A percentile compares a stretch with the other conserved stretches of the same genome.
phyloP scores from a whole-genome alignment of 1,140 invertebrate species.

The Monochamus saltuarius region DNA sequence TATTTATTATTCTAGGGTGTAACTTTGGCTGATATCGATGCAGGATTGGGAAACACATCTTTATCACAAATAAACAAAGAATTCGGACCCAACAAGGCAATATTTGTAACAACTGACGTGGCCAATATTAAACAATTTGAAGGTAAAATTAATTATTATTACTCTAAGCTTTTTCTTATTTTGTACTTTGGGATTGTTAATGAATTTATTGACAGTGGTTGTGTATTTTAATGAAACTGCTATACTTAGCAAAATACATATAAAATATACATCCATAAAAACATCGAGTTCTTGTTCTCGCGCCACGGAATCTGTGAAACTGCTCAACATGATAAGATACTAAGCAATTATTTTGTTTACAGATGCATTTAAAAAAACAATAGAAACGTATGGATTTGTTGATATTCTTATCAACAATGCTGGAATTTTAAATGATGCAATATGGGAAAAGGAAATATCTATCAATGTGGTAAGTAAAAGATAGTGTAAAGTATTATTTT shows the following conservation, averaged over 20 bases:
- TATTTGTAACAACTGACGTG: slow-evolving; percentile 34
- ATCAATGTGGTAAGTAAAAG: slow-evolving; percentile 58
- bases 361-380: slow-evolving; percentile 36
- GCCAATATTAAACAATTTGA: slow-evolving; percentile 31
- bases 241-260: too few relatives aligned
- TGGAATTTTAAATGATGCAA: slow-evolving; percentile 53
- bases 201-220: too few relatives aligned
- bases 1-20: slow-evolving; percentile 29
- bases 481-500: too few relatives aligned
- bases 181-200: too few relatives aligned
- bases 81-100: slow-evolving; percentile 36
- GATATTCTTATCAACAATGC: slow-evolving; percentile 58
- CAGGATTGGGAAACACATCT: slow-evolving; percentile 25
- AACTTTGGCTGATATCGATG: slow-evolving; percentile 37
- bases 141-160: slow-evolving; percentile 27
- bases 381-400: slow-evolving; percentile 38
- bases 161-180: too few relatives aligned
- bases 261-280: too few relatives aligned
- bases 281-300: too few relatives aligned
- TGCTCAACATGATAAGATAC: too few relatives aligned
- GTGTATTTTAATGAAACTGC: too few relatives aligned
- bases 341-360: slow-evolving; percentile 1
- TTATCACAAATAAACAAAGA: slow-evolving; percentile 30
- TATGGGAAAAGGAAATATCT: slow-evolving; percentile 53
- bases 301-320: too few relatives aligned